Evolutionary conservation across 2,113 vertebrate genomes (phyloP).

Genomic region (Pelodiscus sinensis): DNA sequence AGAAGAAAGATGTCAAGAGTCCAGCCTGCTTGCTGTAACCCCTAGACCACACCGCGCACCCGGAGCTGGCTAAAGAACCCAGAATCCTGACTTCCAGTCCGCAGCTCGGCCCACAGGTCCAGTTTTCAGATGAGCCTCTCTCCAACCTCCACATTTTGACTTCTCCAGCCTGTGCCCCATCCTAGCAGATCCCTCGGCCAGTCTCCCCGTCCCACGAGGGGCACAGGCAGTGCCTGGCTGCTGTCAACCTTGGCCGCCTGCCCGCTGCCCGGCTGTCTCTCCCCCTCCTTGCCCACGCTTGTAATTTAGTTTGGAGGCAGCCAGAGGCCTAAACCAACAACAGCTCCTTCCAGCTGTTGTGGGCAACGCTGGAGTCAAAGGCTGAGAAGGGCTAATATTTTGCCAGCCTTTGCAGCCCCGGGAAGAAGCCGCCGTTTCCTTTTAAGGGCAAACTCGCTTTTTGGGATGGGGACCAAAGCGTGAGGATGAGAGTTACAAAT

Average conservation of each 20-base stretch:
- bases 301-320: background rate
- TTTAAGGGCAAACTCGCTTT: slow-evolving; percentile 60
- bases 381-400: slow-evolving; percentile 5
- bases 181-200: background rate
- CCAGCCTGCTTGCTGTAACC: background rate
- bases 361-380: background rate
- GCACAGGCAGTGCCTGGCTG: background rate
- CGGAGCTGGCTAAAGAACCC: background rate
- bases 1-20: background rate
- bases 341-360: background rate
- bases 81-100: background rate
- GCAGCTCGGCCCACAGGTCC: background rate
- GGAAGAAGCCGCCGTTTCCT: slow-evolving; percentile 19
- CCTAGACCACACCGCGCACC: background rate
- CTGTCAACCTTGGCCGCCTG: background rate
- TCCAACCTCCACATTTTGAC: background rate
- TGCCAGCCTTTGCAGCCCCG: background rate
- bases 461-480: background rate
- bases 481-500: background rate
- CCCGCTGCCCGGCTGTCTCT: background rate
- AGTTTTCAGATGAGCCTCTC: background rate
- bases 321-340: background rate
- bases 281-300: fast-evolving
- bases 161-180: background rate
- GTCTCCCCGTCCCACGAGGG: background rate